Percentiles rank a stretch among this genome's conserved stretches.
Evolutionary conservation across 1,140 invertebrate species (phyloP).

Genomic region (Dufourea novaeangliae): DNA sequence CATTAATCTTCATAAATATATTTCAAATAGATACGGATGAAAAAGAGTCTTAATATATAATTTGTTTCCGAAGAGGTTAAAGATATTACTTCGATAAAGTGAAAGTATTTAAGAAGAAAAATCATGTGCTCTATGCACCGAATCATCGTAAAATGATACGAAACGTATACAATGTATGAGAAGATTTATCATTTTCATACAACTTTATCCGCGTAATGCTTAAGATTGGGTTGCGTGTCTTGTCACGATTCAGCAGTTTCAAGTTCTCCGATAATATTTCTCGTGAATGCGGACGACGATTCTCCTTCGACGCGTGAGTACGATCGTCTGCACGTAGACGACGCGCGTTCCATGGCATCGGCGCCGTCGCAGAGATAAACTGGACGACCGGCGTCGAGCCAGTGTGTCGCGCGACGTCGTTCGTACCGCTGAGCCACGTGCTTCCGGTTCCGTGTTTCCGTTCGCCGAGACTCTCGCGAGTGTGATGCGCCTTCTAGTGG

Average conservation of each 20-base stretch:
- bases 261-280: conserved; percentile 13
- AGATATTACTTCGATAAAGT: too few species aligned
- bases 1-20: too few species aligned
- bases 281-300: conserved; percentile 1
- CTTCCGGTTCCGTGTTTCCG: conserved; percentile 57
- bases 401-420: conserved; percentile 65
- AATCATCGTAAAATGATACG: too few species aligned
- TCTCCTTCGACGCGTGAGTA: conserved; percentile 25
- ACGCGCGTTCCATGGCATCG: conserved; percentile 30
- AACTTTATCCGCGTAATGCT: too few species aligned
- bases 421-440: conserved; percentile 62
- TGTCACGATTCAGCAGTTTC: conserved; percentile 31
- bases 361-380: conserved; percentile 58
- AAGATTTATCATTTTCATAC: too few species aligned
- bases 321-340: conserved; percentile 23
- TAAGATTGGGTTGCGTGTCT: too few species aligned
- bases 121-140: too few species aligned
- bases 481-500: conserved; percentile 56
- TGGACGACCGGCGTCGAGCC: conserved; percentile 54
- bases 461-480: conserved; percentile 12
- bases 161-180: too few species aligned
- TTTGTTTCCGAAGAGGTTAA: too few species aligned
- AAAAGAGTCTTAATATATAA: too few species aligned
- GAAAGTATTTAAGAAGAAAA: too few species aligned
- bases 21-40: too few species aligned